Evolutionary conservation across 2,888 invertebrate genomes (phyloP).

Genomic region (Acanthosepion lycidas): DNA sequence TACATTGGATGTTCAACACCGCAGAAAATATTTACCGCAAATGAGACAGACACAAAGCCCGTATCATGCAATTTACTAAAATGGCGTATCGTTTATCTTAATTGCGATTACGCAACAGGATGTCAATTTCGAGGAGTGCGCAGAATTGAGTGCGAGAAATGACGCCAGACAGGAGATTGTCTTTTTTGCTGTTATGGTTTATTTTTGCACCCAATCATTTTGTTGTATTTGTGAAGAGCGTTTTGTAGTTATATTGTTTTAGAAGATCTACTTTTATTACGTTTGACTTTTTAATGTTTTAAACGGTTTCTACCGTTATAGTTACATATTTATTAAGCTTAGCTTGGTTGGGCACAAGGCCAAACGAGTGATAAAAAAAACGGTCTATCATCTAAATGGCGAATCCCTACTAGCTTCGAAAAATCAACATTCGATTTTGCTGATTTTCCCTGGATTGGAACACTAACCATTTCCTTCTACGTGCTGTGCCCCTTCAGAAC

Average conservation of each 20-base stretch:
- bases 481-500: too few relatives aligned
- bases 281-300: too few relatives aligned
- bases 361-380: too few relatives aligned
- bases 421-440: too few relatives aligned
- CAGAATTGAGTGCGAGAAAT: background rate
- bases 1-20: background rate
- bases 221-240: background rate
- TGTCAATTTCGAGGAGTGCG: background rate
- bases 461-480: too few relatives aligned
- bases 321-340: too few relatives aligned
- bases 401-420: too few relatives aligned
- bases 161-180: background rate
- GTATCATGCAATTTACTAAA: background rate
- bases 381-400: too few relatives aligned
- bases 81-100: constrained; percentile 1
- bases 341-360: too few relatives aligned
- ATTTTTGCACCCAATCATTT: background rate
- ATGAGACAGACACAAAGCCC: background rate
- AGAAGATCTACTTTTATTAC: too few relatives aligned
- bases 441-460: too few relatives aligned
- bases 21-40: background rate
- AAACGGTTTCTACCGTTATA: too few relatives aligned
- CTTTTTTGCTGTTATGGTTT: background rate
- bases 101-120: constrained; percentile 15
- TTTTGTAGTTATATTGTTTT: background rate